Percentiles rank a stretch among this genome's conserved stretches.
Conservation (phyloP, 2,113 vertebrate species). For the Elachura formosa region DNA sequence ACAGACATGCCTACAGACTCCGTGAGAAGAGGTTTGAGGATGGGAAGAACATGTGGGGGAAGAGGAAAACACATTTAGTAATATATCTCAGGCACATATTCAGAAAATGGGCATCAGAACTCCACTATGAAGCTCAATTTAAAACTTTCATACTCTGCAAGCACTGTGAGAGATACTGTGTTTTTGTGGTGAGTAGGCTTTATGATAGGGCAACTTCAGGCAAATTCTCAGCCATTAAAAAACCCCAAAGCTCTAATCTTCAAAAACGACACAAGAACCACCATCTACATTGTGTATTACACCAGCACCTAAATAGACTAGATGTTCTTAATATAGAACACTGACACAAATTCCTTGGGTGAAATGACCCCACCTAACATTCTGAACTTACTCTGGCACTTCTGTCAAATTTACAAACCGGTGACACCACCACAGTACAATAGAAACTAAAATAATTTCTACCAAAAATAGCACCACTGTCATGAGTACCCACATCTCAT, state of each 20-base stretch:
- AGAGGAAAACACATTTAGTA: not conserved
- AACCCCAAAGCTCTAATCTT: rapidly evolving
- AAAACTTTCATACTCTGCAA: not conserved
- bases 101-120: not conserved
- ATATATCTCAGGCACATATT: not conserved
- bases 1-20: not conserved
- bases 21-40: not conserved
- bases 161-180: rapidly evolving
- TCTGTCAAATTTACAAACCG: not conserved
- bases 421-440: not conserved
- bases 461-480: not conserved
- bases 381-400: not conserved
- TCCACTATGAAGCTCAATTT: not conserved
- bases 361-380: not conserved
- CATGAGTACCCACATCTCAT: not conserved
- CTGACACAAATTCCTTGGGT: not conserved
- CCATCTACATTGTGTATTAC: not conserved
- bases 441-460: not conserved
- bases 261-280: not conserved
- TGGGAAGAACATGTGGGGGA: not conserved
- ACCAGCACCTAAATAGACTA: not conserved
- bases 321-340: not conserved
- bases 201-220: not conserved
- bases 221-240: not conserved
- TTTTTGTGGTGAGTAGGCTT: not conserved